Conservation (phyloP, 2,113 vertebrate genomes). For the Bolborhynchus lineola region DNA sequence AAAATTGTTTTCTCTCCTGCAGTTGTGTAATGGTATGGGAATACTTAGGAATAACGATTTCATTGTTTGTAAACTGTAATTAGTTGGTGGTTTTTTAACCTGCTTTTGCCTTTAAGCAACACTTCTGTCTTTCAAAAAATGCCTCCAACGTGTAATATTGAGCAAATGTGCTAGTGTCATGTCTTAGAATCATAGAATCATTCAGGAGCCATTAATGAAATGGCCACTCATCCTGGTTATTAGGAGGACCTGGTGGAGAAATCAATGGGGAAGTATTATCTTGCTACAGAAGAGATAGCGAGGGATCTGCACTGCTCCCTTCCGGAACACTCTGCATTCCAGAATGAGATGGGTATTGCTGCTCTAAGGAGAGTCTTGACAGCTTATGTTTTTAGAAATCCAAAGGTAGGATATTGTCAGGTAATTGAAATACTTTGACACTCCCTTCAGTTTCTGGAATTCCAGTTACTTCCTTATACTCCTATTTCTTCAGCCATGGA, state of each 20-base stretch:
- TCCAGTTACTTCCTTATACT: background rate
- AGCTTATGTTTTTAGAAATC: slow-evolving; percentile 96
- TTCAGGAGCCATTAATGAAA: slow-evolving; percentile 93
- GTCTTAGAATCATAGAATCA: background rate
- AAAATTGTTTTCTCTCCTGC: background rate
- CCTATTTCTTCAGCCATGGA: background rate
- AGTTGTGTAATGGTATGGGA: background rate
- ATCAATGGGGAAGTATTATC: slow-evolving; percentile 95
- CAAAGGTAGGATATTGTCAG: slow-evolving; percentile 98
- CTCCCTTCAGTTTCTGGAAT: background rate
- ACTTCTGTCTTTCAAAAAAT: background rate
- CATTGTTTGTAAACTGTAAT: background rate
- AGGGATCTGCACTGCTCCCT: slow-evolving; percentile 95
- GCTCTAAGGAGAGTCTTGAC: slow-evolving; percentile 93
- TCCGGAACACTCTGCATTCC: slow-evolving; percentile 95
- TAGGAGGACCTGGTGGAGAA: slow-evolving; percentile 96
- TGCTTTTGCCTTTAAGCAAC: background rate
- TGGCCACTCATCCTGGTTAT: slow-evolving; percentile 95
- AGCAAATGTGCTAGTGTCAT: background rate
- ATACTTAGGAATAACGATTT: background rate
- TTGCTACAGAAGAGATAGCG: slow-evolving; percentile 97
- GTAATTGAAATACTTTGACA: slow-evolving; percentile 58
- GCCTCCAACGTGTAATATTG: background rate
- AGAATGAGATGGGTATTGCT: slow-evolving; percentile 98
- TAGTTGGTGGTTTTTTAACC: background rate